Base-by-base conservation (phyloP, 2,797 vertebrate genomes). In the Argentina silus region DNA sequence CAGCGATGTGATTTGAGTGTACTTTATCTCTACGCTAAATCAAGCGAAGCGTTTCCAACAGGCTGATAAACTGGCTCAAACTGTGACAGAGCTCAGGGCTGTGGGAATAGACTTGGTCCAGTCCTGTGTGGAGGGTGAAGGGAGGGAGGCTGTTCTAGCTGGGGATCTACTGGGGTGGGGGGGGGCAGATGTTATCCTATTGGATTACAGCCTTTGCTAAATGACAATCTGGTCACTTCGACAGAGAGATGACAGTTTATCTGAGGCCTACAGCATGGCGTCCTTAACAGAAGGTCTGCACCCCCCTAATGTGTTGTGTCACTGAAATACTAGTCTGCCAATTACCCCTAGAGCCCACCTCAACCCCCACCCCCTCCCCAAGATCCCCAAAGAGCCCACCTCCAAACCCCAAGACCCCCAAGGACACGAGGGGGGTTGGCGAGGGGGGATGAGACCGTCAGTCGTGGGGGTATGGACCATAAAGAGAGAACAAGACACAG, bases 401-500 rank as follows among this genome's bases (percentile, higher is more conserved):
- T 70, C 64, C 70, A 59, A 79, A 69, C 64, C 61, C 64, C 61
- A 72, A 72, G 57, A 66, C 79, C 76, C 73, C 77, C 71, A 81
- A 47, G 19, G 55, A 67, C 44, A 53, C 36, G 17, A 21, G 14
- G 17, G 15, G 47, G 9, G 9, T 5, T 19, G 85, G 79, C 60
- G 72, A 88, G 66, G 82, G 70, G 74, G 81, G 85, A 91, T 83
- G 90, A 90, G 90, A 36, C 27, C 27, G 27, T 36, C 27, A 36
- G 27, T 36, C 27, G 27, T 36, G 79, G 83, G 76, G 84, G 76
- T 83, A 92, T 87, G 55, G 88, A 92, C 90, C 89, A 88, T 88
- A 78, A 86, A 80, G 67, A 89, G 87, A 83, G 83, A 82, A 75
- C 85, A 89, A 65, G 87, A 80, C 90, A 93, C 86, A 90, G 87